A percentile compares a stretch with the other conserved stretches of the same genome.
Conservation (phyloP, 1,140 invertebrate genomes). For the Centruroides sculpturatus region DNA sequence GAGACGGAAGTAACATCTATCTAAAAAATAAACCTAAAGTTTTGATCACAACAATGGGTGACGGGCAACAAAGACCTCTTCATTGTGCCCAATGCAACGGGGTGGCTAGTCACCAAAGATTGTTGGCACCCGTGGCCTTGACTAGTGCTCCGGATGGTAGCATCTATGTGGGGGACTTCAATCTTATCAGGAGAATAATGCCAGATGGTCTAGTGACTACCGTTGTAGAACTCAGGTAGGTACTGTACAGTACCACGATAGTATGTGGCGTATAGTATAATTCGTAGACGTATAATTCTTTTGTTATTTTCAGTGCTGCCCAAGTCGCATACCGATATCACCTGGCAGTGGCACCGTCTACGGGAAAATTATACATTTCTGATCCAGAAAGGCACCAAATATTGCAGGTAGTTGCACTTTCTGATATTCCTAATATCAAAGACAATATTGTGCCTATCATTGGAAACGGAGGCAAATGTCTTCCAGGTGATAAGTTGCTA, state of each 20-base stretch:
- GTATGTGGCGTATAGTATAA: too few relatives aligned
- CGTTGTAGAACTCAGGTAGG: conserved; percentile 53
- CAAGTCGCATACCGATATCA: conserved; percentile 92
- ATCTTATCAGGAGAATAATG: conserved; percentile 80
- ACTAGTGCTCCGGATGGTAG: conserved; percentile 92
- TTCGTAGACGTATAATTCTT: not conserved
- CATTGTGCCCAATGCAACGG: conserved; percentile 64
- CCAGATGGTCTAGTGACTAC: conserved; percentile 83
- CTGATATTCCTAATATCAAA: conserved; percentile 59
- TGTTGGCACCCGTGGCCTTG: conserved; percentile 81
- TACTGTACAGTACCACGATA: not conserved
- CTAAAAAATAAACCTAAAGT: conserved; percentile 69
- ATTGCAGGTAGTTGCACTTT: conserved; percentile 33
- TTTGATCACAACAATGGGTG: conserved; percentile 84
- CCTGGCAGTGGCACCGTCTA: conserved; percentile 83
- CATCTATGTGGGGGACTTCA: conserved; percentile 93
- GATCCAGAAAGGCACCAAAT: conserved; percentile 78
- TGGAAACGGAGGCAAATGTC: conserved; percentile 86
- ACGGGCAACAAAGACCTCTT: conserved; percentile 61
- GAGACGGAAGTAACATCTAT: conserved; percentile 83
- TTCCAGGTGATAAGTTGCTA: conserved; percentile 71
- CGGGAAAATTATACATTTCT: conserved; percentile 87
- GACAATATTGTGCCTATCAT: conserved; percentile 80
- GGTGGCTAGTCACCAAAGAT: conserved; percentile 58
- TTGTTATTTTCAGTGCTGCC: conserved; percentile 44